Percentiles rank a stretch among this genome's conserved stretches.
Conservation (phyloP, 2,888 invertebrate genomes). For the Myopa tessellatipennis region DNA sequence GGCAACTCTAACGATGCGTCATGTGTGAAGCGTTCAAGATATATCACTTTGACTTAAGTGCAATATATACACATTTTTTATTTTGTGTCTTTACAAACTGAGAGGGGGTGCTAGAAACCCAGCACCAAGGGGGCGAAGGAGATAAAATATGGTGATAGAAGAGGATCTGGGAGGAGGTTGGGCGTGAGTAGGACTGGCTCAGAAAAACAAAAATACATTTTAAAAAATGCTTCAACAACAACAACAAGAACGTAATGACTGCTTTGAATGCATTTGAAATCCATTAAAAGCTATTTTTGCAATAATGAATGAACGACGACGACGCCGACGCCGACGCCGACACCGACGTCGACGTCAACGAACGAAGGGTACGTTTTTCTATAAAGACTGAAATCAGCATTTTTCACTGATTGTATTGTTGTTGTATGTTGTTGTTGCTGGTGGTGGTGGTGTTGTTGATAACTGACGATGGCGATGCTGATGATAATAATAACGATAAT, state of each 20-base stretch:
- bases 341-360: neutral
- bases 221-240: constrained; percentile 6
- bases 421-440: neutral
- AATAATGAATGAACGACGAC: constrained; percentile 47
- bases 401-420: constrained; percentile 31
- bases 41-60: constrained; percentile 43
- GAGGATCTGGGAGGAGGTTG: neutral
- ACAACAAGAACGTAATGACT: constrained; percentile 41
- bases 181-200: neutral
- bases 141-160: neutral
- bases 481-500: neutral
- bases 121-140: no score
- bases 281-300: constrained; percentile 67
- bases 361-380: constrained; percentile 36
- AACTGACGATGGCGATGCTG: neutral
- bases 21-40: constrained; percentile 42
- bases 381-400: constrained; percentile 36
- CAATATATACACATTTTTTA: constrained; percentile 27
- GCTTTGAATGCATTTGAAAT: constrained; percentile 56
- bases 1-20: constrained; percentile 38
- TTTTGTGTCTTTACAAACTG: neutral
- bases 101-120: neutral
- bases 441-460: neutral
- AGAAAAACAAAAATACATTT: neutral
- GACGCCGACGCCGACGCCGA: neutral